Conservation (phyloP, 2,113 vertebrate species). For the Megaptera novaeangliae region DNA sequence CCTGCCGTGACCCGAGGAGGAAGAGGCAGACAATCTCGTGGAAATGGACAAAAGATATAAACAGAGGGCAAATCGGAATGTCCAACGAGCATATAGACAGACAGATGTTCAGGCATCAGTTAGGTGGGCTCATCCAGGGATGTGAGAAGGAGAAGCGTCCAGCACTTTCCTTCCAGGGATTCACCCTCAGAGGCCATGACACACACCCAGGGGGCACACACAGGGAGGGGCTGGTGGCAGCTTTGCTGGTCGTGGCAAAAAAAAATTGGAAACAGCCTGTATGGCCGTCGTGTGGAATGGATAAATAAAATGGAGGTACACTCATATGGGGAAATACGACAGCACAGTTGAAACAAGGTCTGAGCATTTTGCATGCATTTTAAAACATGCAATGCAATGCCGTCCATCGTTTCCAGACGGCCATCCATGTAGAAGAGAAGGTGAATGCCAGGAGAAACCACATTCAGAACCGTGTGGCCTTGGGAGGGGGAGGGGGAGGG, state of each 20-base stretch:
- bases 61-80: rapidly evolving
- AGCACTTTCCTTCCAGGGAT: rapidly evolving
- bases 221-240: rapidly evolving
- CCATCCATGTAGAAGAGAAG: rapidly evolving
- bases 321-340: rapidly evolving
- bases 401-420: rapidly evolving
- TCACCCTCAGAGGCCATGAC: background rate
- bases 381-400: rapidly evolving
- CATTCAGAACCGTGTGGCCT: rapidly evolving
- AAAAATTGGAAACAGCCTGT: rapidly evolving
- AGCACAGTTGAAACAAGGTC: rapidly evolving
- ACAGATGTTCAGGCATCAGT: rapidly evolving
- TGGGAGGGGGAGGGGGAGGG: too few relatives aligned
- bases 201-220: rapidly evolving
- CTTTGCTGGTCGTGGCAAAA: rapidly evolving
- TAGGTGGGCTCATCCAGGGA: rapidly evolving
- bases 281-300: rapidly evolving
- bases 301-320: rapidly evolving
- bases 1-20: rapidly evolving
- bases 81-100: rapidly evolving
- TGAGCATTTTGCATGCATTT: rapidly evolving
- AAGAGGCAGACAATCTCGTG: background rate
- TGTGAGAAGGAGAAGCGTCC: rapidly evolving
- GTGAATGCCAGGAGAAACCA: rapidly evolving
- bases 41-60: rapidly evolving